These are phyloP conservation scores for Galleria mellonella DNA, from an alignment of 1,140 invertebrate species.

Conservation along the genomic window DNA sequence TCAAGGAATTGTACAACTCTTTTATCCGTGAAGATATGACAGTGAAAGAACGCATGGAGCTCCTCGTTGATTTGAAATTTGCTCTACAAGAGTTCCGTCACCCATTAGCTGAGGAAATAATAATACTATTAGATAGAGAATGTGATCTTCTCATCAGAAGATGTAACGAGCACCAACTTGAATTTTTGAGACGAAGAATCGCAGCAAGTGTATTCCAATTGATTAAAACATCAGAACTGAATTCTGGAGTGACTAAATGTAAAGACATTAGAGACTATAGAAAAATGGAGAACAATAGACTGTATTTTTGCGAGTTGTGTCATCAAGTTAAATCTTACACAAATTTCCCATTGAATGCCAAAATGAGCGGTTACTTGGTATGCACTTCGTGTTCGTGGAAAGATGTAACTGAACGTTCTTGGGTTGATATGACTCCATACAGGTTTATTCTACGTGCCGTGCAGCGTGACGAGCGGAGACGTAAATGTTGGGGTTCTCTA, in stretches of 20 bases:
- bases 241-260: slow-evolving; percentile 69
- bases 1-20: slow-evolving; percentile 75
- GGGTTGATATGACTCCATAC: slow-evolving; percentile 77
- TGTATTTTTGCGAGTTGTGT: slow-evolving; percentile 74
- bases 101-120: slow-evolving; percentile 72
- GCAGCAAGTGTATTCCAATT: slow-evolving; percentile 71
- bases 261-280: slow-evolving; percentile 64
- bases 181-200: slow-evolving; percentile 76
- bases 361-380: slow-evolving; percentile 59
- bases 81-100: slow-evolving; percentile 74
- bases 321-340: slow-evolving; percentile 71
- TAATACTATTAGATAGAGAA: slow-evolving; percentile 77
- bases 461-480: slow-evolving; percentile 75
- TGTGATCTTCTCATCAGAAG: slow-evolving; percentile 74
- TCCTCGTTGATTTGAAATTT: slow-evolving; percentile 75
- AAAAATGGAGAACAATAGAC: slow-evolving; percentile 66
- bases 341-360: slow-evolving; percentile 65
- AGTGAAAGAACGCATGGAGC: slow-evolving; percentile 74
- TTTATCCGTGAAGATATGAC: slow-evolving; percentile 68
- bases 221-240: slow-evolving; percentile 73
- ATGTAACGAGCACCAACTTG: slow-evolving; percentile 65
- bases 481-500: slow-evolving; percentile 74
- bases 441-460: slow-evolving; percentile 77
- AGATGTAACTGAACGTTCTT: slow-evolving; percentile 65
- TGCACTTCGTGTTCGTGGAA: slow-evolving; percentile 75